phyloP scores from a whole-genome alignment of 53 echinoderm and acorn worm genomes.

The Antedon mediterranea region DNA sequence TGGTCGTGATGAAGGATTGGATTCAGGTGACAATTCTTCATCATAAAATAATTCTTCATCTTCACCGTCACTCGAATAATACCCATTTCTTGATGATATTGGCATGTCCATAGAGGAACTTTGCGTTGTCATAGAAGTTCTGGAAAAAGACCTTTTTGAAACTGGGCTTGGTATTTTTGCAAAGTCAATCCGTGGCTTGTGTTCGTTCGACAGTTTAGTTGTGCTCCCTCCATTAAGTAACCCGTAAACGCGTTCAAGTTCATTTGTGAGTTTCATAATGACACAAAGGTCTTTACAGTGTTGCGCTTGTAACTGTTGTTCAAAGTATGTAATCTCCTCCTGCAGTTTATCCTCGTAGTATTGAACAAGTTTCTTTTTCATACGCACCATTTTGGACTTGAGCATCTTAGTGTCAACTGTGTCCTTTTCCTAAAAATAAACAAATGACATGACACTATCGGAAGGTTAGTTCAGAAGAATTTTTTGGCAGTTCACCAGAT shows the following conservation, averaged over 20 bases:
- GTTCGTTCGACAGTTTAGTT: conserved; percentile 5
- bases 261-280: conserved; percentile 31
- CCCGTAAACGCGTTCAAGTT: conserved; percentile 29
- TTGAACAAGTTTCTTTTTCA: conserved; percentile 47
- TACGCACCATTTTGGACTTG: conserved; percentile 32
- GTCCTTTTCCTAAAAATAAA: not conserved
- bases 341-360: conserved; percentile 60
- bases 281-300: conserved; percentile 33
- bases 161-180: not conserved
- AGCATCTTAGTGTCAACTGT: conserved; percentile 12
- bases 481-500: no score
- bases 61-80: conserved; percentile 5
- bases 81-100: not conserved
- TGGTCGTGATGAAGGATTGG: not conserved
- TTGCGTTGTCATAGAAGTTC: not conserved
- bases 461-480: no score
- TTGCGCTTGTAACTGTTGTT: conserved; percentile 64
- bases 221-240: not conserved
- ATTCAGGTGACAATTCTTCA: not conserved
- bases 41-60: not conserved
- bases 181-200: conserved; percentile 7
- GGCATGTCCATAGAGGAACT: not conserved
- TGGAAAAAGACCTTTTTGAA: not conserved
- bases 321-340: conserved; percentile 65
- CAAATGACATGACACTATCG: no score